These are phyloP conservation scores for Vicugna pacos DNA, from an alignment of 2,113 vertebrate species.

Conservation along the genomic window DNA sequence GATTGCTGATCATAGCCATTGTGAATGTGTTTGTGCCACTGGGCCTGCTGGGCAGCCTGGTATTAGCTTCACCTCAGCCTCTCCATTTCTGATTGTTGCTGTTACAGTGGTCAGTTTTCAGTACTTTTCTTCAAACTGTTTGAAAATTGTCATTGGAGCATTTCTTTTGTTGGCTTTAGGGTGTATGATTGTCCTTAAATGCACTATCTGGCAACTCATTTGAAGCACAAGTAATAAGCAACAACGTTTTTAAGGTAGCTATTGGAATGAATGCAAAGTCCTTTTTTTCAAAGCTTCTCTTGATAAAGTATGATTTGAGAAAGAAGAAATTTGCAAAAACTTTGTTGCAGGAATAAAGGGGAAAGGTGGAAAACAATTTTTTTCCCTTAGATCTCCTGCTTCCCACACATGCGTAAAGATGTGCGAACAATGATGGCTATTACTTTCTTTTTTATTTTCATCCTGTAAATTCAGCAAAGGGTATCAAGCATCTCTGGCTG, in stretches of 20 bases:
- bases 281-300: constrained; percentile 7
- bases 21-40: not conserved
- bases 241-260: constrained; percentile 55
- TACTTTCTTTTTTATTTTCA: constrained; percentile 59
- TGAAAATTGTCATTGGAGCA: constrained; percentile 22
- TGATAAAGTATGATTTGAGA: constrained; percentile 59
- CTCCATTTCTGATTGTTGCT: constrained; percentile 36
- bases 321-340: constrained; percentile 64
- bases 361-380: constrained; percentile 55
- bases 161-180: constrained; percentile 54
- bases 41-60: not conserved
- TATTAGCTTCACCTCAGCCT: not conserved
- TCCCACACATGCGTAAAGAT: constrained; percentile 48
- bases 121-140: constrained; percentile 16
- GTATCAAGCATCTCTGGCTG: constrained; percentile 36
- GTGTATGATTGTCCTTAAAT: constrained; percentile 44
- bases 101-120: constrained; percentile 39
- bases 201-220: not conserved
- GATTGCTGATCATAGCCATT: not conserved
- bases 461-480: constrained; percentile 59
- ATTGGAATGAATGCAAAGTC: constrained; percentile 41
- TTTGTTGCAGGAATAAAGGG: constrained; percentile 43
- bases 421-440: constrained; percentile 58
- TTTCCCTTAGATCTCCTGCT: not conserved
- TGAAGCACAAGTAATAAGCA: constrained; percentile 50